These are phyloP conservation scores for Anarhynchus alexandrinus DNA, from an alignment of 2,113 vertebrate genomes.

Conservation along the genomic window DNA sequence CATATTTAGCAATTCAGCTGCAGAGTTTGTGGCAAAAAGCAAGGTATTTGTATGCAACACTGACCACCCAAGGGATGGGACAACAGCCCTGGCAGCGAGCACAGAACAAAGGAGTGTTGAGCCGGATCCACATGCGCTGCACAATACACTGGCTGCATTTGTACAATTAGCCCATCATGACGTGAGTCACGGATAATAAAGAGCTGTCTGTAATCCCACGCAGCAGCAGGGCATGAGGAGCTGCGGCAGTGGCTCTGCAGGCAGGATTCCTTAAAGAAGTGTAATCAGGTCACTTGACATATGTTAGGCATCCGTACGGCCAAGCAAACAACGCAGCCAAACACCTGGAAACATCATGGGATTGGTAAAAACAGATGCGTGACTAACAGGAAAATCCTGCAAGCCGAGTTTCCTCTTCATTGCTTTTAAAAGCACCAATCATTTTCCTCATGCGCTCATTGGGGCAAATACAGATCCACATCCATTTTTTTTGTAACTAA, in stretches of 20 bases:
- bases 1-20: not conserved
- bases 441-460: not conserved
- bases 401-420: not conserved
- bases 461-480: not conserved
- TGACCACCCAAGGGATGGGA: not conserved
- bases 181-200: not conserved
- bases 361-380: not conserved
- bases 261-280: not conserved
- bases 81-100: not conserved
- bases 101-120: conserved; percentile 17
- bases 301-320: not conserved
- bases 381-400: not conserved
- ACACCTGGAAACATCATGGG: not conserved
- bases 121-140: not conserved
- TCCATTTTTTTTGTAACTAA: not conserved
- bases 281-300: not conserved
- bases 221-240: not conserved
- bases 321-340: not conserved
- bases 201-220: not conserved
- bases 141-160: not conserved
- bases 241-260: not conserved
- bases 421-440: not conserved
- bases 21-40: not conserved
- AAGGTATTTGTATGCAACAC: not conserved
- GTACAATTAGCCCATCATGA: not conserved